These are phyloP conservation scores for Mycteria americana DNA, from an alignment of 2,797 vertebrate species.

Conservation along the genomic window DNA sequence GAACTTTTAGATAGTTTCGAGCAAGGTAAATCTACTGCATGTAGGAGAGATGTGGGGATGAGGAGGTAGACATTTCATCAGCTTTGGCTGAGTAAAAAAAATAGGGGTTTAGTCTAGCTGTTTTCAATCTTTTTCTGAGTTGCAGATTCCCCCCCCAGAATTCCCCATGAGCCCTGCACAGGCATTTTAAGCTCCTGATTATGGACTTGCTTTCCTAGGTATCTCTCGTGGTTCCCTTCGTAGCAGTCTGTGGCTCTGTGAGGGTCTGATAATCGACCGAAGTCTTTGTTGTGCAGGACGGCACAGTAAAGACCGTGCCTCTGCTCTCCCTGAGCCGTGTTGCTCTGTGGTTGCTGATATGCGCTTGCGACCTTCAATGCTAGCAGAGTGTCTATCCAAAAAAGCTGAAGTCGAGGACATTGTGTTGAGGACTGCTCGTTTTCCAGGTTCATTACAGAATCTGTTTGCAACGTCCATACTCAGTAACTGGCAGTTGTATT, in stretches of 20 bases:
- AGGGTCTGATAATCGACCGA: fast-evolving
- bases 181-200: neutral
- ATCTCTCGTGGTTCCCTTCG: fast-evolving
- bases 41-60: neutral
- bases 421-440: neutral
- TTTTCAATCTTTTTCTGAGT: neutral
- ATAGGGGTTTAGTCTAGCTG: neutral
- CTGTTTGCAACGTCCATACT: neutral
- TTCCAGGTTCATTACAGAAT: neutral
- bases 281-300: neutral
- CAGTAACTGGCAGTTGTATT: neutral
- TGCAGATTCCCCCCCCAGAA: neutral
- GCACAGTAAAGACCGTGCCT: fast-evolving
- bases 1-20: neutral
- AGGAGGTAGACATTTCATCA: neutral
- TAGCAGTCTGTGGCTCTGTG: fast-evolving
- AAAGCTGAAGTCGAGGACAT: fast-evolving
- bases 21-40: neutral
- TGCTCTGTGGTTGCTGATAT: fast-evolving
- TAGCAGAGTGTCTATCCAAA: fast-evolving
- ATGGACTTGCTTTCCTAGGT: neutral
- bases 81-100: neutral
- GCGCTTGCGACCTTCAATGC: fast-evolving
- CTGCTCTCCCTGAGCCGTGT: fast-evolving
- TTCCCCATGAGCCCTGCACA: fast-evolving